A percentile compares a stretch with the other conserved stretches of the same genome.
These are phyloP conservation scores for Brachionus rotundiformis DNA, from an alignment of 1,140 invertebrate genomes.

Conservation along the genomic window DNA sequence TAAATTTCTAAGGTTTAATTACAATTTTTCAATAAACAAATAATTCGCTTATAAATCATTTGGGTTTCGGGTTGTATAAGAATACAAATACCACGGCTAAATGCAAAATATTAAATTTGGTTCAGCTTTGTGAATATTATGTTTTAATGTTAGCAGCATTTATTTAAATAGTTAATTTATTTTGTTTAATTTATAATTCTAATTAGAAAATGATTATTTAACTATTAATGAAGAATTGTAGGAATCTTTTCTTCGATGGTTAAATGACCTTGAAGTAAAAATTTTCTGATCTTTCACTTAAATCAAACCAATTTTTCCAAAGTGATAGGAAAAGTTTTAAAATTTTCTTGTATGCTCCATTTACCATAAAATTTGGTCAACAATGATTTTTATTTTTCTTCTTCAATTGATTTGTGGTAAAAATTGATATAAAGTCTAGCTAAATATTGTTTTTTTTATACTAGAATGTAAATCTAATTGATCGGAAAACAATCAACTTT, in stretches of 20 bases:
- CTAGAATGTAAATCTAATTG: neutral
- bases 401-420: neutral
- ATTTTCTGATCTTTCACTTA: neutral
- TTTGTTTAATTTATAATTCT: neutral
- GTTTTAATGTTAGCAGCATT: neutral
- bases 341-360: neutral
- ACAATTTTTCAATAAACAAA: conserved; percentile 30
- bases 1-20: conserved; percentile 34
- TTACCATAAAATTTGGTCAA: neutral
- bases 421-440: too few species aligned
- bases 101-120: neutral
- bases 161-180: neutral
- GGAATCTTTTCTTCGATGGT: neutral
- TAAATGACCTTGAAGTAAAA: neutral
- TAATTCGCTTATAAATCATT: neutral
- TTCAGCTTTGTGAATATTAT: neutral
- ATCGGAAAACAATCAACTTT: neutral
- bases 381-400: neutral
- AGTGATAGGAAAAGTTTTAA: too few species aligned
- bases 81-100: neutral
- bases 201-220: too few species aligned
- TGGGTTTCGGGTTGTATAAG: neutral
- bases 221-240: too few species aligned
- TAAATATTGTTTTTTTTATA: neutral
- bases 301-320: neutral